phyloP scores from a whole-genome alignment of 2,113 vertebrate species.

The Calidris pugnax region DNA sequence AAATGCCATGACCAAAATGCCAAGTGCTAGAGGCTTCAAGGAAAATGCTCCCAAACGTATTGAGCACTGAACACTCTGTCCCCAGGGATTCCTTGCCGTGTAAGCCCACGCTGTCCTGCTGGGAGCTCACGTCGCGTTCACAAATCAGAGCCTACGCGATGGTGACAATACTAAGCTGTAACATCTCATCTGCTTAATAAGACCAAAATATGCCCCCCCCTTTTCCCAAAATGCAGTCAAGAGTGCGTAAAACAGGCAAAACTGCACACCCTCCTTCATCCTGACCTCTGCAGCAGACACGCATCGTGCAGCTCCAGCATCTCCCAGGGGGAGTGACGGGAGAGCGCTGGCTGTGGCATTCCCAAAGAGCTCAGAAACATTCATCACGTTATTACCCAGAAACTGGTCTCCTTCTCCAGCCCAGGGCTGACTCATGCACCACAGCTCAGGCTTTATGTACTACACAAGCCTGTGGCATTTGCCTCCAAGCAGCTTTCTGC shows the following conservation, averaged over 20 bases:
- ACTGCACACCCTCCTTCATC: not conserved
- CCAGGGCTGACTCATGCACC: not conserved
- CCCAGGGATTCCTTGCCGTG: not conserved
- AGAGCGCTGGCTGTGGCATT: not conserved
- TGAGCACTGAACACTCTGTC: not conserved
- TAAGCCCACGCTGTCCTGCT: not conserved
- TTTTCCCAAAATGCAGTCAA: not conserved
- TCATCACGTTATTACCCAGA: not conserved
- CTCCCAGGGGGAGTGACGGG: not conserved
- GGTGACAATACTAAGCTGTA: not conserved
- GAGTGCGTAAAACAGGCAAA: not conserved
- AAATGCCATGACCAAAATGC: not conserved
- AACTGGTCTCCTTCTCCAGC: not conserved
- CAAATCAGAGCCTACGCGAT: not conserved
- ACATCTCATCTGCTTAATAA: not conserved
- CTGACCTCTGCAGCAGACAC: not conserved
- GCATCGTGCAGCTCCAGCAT: accelerated
- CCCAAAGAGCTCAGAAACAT: not conserved
- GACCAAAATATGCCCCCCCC: not conserved
- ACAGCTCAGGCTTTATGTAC: not conserved
- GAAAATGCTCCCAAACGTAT: not conserved
- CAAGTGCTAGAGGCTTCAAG: not conserved
- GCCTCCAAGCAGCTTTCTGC: not conserved
- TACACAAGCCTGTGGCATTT: accelerated
- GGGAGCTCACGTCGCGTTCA: accelerated